A percentile compares a stretch with the other conserved stretches of the same genome.
These are phyloP conservation scores for Callocephalon fimbriatum DNA, from an alignment of 2,113 vertebrate genomes.

Conservation along the genomic window DNA sequence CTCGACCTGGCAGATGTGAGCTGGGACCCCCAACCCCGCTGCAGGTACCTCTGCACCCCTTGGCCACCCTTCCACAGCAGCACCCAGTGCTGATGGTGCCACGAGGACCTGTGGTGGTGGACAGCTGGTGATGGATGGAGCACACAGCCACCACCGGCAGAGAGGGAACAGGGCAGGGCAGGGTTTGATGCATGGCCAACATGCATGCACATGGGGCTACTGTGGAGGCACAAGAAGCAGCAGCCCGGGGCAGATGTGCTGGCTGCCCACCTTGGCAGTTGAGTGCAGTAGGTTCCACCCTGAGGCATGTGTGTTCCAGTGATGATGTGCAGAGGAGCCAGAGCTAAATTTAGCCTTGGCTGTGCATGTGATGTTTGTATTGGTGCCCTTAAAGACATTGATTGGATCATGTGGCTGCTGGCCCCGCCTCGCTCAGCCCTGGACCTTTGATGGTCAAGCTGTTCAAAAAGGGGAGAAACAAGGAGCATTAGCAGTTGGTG, in stretches of 20 bases:
- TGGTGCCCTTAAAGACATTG: not conserved
- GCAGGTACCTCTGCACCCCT: too few species aligned
- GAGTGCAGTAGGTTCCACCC: not conserved
- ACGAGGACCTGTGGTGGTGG: too few species aligned
- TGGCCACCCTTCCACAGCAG: too few species aligned
- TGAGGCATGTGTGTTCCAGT: not conserved
- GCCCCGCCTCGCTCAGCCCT: not conserved
- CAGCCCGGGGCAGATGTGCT: not conserved
- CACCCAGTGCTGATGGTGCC: too few species aligned
- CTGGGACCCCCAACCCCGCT: too few species aligned
- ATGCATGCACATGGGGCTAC: not conserved
- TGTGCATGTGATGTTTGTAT: not conserved
- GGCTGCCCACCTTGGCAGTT: not conserved
- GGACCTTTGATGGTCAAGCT: not conserved
- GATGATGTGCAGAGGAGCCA: not conserved
- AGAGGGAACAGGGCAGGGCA: not conserved
- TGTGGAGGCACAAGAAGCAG: not conserved
- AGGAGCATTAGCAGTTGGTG: not conserved
- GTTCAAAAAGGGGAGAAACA: not conserved
- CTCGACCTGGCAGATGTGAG: too few species aligned
- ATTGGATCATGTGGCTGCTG: not conserved
- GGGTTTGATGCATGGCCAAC: accelerated
- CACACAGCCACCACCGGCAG: too few species aligned
- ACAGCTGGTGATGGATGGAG: too few species aligned
- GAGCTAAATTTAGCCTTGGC: conserved; percentile 34